These are phyloP conservation scores for Spilogale gracilis DNA, from an alignment of 2,113 vertebrate species.

Conservation along the genomic window DNA sequence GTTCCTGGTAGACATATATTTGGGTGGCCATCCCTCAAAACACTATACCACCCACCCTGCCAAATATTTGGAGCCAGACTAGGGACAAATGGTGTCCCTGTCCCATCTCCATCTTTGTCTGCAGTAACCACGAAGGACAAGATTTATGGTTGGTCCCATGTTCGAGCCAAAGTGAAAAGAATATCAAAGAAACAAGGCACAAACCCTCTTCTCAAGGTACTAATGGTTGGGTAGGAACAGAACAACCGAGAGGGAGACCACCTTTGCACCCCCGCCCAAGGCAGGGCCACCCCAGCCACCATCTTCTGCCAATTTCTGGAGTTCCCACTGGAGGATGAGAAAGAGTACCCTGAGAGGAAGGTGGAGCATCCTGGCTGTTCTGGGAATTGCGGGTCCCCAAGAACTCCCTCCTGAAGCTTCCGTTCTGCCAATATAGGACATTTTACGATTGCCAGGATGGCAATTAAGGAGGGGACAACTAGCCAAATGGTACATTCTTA, in stretches of 20 bases:
- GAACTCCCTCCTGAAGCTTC: not conserved
- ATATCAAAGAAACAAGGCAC: not conserved
- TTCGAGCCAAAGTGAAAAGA: not conserved
- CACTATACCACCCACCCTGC: not conserved
- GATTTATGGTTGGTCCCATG: not conserved
- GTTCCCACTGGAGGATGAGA: not conserved
- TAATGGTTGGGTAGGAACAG: not conserved
- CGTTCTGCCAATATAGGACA: not conserved
- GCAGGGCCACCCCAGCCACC: not conserved
- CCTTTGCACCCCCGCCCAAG: accelerated
- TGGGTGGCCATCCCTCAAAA: not conserved
- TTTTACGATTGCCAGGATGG: not conserved
- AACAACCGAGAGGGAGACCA: accelerated
- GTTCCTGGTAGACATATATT: not conserved
- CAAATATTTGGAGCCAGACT: not conserved
- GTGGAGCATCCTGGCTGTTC: not conserved
- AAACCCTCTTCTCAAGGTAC: not conserved
- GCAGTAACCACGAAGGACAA: not conserved
- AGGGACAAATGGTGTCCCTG: not conserved
- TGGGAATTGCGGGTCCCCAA: not conserved
- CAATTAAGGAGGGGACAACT: conserved; percentile 40
- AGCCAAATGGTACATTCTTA: conserved; percentile 53
- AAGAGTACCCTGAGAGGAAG: not conserved
- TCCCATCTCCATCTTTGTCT: not conserved
- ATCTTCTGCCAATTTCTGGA: not conserved